Percentiles rank a stretch among this genome's conserved stretches.
Conservation (phyloP, 2,113 vertebrate genomes). For the Euleptes europaea region DNA sequence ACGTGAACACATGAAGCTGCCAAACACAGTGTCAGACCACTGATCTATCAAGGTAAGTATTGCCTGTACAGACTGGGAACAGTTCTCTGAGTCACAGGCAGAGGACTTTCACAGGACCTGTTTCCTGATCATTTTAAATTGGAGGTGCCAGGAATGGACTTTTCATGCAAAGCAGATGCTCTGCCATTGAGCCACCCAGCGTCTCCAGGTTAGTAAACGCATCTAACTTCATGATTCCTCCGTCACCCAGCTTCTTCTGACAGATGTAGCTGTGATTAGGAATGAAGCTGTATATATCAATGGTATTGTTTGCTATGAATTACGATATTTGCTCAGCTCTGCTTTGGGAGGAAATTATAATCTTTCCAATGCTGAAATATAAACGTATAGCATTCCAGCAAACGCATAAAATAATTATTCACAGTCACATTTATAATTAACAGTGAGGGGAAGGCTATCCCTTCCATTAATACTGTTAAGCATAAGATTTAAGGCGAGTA, state of each 20-base stretch:
- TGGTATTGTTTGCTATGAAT: constrained; percentile 2
- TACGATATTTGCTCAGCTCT: background rate
- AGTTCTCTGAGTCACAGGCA: no score
- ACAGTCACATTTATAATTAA: constrained; percentile 59
- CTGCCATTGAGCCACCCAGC: no score
- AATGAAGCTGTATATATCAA: background rate
- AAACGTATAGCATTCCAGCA: constrained; percentile 38
- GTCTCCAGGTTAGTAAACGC: background rate
- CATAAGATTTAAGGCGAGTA: constrained; percentile 47
- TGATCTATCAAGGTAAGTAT: no score
- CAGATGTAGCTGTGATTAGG: background rate
- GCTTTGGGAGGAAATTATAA: constrained; percentile 8
- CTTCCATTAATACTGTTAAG: constrained; percentile 52
- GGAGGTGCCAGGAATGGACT: no score
- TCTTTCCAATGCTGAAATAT: constrained; percentile 21
- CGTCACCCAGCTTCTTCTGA: background rate
- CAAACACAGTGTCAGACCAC: no score
- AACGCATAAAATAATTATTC: constrained; percentile 55
- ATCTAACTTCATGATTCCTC: background rate
- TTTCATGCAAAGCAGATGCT: no score
- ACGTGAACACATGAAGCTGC: background rate
- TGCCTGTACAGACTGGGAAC: no score
- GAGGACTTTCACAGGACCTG: no score
- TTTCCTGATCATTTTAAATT: no score
- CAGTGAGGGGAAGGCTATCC: constrained; percentile 45